Percentiles rank a stretch among this genome's conserved stretches.
Conservation (phyloP, 2,797 vertebrate genomes). For the Premnoplex brunnescens region DNA sequence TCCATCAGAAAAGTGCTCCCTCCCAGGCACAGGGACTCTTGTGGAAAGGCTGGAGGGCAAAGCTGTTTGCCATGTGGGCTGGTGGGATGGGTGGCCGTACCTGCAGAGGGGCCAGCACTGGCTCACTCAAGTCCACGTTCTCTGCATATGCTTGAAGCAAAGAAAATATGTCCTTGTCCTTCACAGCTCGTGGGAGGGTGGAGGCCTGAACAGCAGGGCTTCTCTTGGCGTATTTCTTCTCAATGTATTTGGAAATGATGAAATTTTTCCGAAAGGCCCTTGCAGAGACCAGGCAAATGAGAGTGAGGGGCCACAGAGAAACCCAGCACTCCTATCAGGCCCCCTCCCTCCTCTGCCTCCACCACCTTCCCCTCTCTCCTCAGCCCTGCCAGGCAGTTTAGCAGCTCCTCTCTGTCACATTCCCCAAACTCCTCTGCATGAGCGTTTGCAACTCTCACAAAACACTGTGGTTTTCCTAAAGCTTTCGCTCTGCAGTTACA, state of each 20-base stretch:
- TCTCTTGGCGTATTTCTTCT: conserved; percentile 78
- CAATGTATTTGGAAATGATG: conserved; percentile 84
- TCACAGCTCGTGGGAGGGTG: conserved; percentile 78
- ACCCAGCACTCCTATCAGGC: background rate
- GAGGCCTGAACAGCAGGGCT: conserved; percentile 58
- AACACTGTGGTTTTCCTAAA: background rate
- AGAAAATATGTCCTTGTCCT: conserved; percentile 78
- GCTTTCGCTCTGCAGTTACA: background rate
- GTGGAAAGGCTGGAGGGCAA: background rate
- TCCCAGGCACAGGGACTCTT: background rate
- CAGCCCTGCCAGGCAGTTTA: background rate
- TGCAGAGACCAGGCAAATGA: background rate
- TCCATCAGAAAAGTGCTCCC: background rate
- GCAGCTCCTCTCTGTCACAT: background rate
- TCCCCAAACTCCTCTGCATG: background rate
- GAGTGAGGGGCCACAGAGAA: background rate
- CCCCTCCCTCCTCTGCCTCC: background rate
- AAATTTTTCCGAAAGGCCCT: conserved; percentile 77
- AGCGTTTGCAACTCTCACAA: background rate
- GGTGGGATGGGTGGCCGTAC: background rate
- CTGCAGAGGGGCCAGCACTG: conserved; percentile 73
- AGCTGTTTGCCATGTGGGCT: background rate
- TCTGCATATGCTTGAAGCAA: conserved; percentile 83
- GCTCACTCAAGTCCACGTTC: conserved; percentile 79
- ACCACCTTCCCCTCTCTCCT: background rate